Evolutionary conservation across 2,797 vertebrate species (phyloP).

Genomic region (Gymnopithys bicolor): DNA sequence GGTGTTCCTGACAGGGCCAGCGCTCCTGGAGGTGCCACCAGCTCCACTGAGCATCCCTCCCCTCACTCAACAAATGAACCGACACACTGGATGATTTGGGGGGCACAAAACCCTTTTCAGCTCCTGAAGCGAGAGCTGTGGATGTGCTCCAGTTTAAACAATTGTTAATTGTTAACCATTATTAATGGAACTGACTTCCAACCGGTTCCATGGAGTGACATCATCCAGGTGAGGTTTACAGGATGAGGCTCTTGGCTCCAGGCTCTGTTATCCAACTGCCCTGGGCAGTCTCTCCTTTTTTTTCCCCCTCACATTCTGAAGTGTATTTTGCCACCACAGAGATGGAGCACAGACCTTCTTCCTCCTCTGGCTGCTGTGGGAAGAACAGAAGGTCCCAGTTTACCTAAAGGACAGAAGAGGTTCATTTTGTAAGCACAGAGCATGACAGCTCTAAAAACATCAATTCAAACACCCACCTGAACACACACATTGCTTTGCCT

Average conservation of each 20-base stretch:
- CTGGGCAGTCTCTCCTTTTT: accelerated
- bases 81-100: accelerated
- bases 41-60: not conserved
- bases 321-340: not conserved
- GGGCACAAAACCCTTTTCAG: not conserved
- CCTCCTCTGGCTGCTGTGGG: not conserved
- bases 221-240: not conserved
- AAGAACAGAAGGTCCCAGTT: not conserved
- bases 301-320: not conserved
- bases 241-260: not conserved
- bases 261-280: not conserved
- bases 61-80: accelerated
- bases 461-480: not conserved
- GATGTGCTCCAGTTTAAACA: not conserved
- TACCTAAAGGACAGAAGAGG: not conserved
- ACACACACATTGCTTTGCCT: not conserved
- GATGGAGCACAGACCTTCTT: not conserved
- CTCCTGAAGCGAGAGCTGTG: not conserved
- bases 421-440: not conserved
- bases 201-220: not conserved
- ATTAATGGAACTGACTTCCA: not conserved
- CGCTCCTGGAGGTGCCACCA: not conserved
- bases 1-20: not conserved
- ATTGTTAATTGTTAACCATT: not conserved
- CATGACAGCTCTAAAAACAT: not conserved